phyloP scores from a whole-genome alignment of 2,113 vertebrate genomes.

The Aspiorhynchus laticeps region DNA sequence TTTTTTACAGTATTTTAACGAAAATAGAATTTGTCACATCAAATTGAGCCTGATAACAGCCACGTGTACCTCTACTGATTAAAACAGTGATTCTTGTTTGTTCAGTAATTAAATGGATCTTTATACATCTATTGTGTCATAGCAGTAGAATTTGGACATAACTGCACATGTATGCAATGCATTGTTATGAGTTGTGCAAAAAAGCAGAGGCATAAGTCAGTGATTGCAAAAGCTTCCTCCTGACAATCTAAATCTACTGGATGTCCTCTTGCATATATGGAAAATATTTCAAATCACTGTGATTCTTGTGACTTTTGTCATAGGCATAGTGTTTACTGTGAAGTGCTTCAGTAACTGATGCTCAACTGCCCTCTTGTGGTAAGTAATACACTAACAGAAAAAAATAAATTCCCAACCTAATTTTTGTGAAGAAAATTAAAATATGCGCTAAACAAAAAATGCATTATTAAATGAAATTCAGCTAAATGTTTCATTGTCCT shows the following conservation, averaged over 20 bases:
- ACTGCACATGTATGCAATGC: background rate
- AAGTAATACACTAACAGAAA: background rate
- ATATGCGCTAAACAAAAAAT: background rate
- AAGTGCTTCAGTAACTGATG: background rate
- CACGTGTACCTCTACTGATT: background rate
- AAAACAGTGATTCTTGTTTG: background rate
- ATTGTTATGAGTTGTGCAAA: background rate
- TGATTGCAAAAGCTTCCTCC: background rate
- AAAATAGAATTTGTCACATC: background rate
- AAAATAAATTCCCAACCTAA: background rate
- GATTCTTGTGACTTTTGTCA: slow-evolving; percentile 9
- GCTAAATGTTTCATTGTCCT: background rate
- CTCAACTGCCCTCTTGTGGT: slow-evolving; percentile 40
- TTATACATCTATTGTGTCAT: background rate
- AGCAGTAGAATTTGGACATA: slow-evolving; percentile 2
- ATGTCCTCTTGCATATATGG: background rate
- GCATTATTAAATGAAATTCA: background rate
- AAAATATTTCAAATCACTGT: background rate
- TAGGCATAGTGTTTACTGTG: background rate
- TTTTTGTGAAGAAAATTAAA: background rate
- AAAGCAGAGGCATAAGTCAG: background rate
- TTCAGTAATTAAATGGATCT: background rate
- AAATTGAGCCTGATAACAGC: background rate
- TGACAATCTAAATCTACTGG: background rate
- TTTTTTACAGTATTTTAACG: background rate